Evolutionary conservation across 2,888 invertebrate species (phyloP), one percentile per base, ranked within the genome.

Genomic region (Xestia ashworthii): DNA sequence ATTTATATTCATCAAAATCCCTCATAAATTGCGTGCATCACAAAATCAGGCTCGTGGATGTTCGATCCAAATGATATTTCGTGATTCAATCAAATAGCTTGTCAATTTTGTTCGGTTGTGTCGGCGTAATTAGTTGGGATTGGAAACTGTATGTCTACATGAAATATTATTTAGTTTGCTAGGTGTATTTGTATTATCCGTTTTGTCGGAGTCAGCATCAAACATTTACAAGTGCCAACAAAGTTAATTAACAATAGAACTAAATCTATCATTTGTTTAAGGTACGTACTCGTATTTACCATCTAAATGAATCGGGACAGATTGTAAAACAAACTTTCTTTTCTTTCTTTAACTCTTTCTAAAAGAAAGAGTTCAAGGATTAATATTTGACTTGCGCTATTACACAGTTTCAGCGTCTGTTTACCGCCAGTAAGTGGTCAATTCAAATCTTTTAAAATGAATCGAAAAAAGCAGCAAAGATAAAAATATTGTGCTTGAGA

Each of bases 1-100:
- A 91, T 90, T 87, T 90, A 88, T 91, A 92, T 93, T 93, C 90
- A 91, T 92, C 90, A 90, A 92, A 92, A 90, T 90, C 84, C 79
- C 81, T 82, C 83, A 75, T 86, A 89, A 90, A 91, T 91, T 89
- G 84, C 85, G 81, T 85, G 80, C 73, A 81, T 79, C 67, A 70
- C 71, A 72, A 77, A 83, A 88, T 84, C 72, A 62, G 74, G 69
- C 32, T 66, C 69, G 67, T 68, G 78, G 65, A 67, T 73, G 73
- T 81, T 68, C 68, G 64, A 60, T 62, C 78, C 74, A 77, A 86
- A 85, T 82, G 41, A 83, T 87, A 84, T 84, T 72, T 74, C 38
- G 74, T 65, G 69, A 82, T 82, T 80, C 77, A 87, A 87, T 85
- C 77, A 74, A 77, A 85, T 78, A 71, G 82, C 77, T 80, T 78